Percentiles rank a stretch among this genome's conserved stretches.
Evolutionary conservation across 1,140 invertebrate species (phyloP).

Genomic region (Musca vetustissima): DNA sequence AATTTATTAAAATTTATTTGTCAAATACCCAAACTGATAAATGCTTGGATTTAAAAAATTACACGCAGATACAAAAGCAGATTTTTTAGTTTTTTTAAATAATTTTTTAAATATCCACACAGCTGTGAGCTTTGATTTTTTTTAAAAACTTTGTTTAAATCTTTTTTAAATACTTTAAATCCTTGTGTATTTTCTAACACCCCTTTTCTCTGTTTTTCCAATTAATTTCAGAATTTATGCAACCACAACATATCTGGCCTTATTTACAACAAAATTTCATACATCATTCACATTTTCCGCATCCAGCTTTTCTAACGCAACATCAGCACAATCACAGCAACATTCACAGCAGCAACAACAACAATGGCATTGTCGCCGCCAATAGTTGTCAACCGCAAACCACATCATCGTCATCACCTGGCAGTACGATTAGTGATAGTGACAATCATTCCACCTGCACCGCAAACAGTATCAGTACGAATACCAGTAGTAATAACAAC

Average conservation of each 20-base stretch:
- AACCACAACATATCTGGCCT: constrained; percentile 57
- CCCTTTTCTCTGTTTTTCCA: background rate
- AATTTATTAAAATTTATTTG: too few species aligned
- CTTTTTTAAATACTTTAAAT: too few species aligned
- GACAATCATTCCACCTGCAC: constrained; percentile 50
- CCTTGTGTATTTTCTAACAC: too few species aligned
- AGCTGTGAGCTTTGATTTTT: too few species aligned
- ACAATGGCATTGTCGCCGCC: constrained; percentile 39
- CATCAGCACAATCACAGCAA: constrained; percentile 33
- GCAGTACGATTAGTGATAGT: constrained; percentile 56
- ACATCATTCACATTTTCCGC: constrained; percentile 43
- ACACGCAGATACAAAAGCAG: too few species aligned
- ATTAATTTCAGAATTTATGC: constrained; percentile 54
- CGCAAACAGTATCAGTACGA: constrained; percentile 29
- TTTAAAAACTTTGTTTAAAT: too few species aligned
- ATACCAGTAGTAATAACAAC: background rate
- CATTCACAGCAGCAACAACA: constrained; percentile 39
- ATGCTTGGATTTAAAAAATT: too few species aligned
- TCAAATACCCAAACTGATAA: too few species aligned
- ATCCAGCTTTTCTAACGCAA: constrained; percentile 47
- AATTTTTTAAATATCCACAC: too few species aligned
- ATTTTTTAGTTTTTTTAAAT: too few species aligned
- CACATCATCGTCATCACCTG: constrained; percentile 54
- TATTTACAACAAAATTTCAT: constrained; percentile 56
- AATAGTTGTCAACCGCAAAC: constrained; percentile 57